phyloP scores from a whole-genome alignment of 2,797 vertebrate species.

The Hippopotamyrus pictus region DNA sequence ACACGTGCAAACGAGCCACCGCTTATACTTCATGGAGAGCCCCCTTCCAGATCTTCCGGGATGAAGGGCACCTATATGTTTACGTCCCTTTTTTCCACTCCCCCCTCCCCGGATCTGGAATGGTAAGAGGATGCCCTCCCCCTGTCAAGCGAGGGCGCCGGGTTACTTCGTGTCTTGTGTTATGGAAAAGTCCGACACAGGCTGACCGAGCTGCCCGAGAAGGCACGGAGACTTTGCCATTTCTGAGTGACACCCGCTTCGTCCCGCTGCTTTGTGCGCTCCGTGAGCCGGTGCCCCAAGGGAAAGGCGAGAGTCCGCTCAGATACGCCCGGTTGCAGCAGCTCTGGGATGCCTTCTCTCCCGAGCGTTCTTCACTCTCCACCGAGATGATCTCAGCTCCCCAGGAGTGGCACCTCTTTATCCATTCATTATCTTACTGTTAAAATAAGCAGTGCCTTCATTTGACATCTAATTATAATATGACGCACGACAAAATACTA shows the following conservation, averaged over 20 bases:
- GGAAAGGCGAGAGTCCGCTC: background rate
- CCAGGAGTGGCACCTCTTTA: constrained; percentile 59
- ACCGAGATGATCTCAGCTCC: constrained; percentile 52
- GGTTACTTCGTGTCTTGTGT: constrained; percentile 38
- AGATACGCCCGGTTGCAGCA: background rate
- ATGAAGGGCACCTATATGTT: constrained; percentile 33
- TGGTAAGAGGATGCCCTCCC: constrained; percentile 31
- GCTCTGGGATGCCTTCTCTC: constrained; percentile 32
- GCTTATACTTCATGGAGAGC: background rate
- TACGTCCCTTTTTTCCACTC: constrained; percentile 22
- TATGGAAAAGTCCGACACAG: constrained; percentile 38
- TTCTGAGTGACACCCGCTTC: constrained; percentile 28
- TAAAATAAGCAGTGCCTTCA: background rate
- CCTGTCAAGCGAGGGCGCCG: constrained; percentile 29
- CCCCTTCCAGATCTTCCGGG: constrained; percentile 34
- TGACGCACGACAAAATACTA: constrained; percentile 7
- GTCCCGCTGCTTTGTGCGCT: constrained; percentile 14
- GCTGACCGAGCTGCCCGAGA: constrained; percentile 31
- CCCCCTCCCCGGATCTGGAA: constrained; percentile 7
- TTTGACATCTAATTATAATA: background rate
- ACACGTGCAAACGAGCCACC: constrained; percentile 29
- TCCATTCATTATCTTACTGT: constrained; percentile 46
- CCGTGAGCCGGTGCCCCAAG: background rate
- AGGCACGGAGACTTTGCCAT: constrained; percentile 40
- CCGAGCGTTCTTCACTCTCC: constrained; percentile 46